Evolutionary conservation across 2,797 vertebrate species (phyloP).

Genomic region (Neosilurus mollespiculum): DNA sequence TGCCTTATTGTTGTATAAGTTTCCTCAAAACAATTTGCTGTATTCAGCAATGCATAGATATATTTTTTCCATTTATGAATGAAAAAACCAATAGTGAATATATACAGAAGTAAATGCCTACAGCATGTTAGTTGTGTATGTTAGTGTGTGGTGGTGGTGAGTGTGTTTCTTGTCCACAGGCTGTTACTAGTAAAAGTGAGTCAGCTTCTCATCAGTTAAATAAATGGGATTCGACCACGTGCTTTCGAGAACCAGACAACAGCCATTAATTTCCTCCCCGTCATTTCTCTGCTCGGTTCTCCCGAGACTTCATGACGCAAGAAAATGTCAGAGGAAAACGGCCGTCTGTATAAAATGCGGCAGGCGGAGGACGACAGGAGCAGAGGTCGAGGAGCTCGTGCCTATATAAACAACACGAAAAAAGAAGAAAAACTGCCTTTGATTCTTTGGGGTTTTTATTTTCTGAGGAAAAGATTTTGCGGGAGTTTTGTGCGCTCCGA

Average conservation of each 20-base stretch:
- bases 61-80: too few relatives aligned
- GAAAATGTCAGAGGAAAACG: conserved; percentile 20
- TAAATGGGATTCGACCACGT: conserved; percentile 35
- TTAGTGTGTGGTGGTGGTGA: too few relatives aligned
- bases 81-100: too few relatives aligned
- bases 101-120: too few relatives aligned
- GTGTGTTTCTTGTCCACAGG: background rate
- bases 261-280: conserved; percentile 17
- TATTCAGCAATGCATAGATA: too few relatives aligned
- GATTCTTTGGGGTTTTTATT: background rate
- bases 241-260: conserved; percentile 39
- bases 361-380: conserved; percentile 3
- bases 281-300: conserved; percentile 30
- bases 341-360: conserved; percentile 48
- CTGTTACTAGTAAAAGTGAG: conserved; percentile 15
- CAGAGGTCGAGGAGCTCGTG: background rate
- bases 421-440: background rate
- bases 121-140: background rate
- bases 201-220: conserved; percentile 28
- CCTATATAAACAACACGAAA: background rate
- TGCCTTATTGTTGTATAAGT: too few relatives aligned
- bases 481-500: background rate
- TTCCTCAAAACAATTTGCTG: too few relatives aligned
- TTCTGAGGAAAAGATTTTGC: background rate
- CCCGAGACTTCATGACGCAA: conserved; percentile 49